phyloP scores from a whole-genome alignment of 2,888 invertebrate genomes.

The Scaptomyza caliginosa region DNA sequence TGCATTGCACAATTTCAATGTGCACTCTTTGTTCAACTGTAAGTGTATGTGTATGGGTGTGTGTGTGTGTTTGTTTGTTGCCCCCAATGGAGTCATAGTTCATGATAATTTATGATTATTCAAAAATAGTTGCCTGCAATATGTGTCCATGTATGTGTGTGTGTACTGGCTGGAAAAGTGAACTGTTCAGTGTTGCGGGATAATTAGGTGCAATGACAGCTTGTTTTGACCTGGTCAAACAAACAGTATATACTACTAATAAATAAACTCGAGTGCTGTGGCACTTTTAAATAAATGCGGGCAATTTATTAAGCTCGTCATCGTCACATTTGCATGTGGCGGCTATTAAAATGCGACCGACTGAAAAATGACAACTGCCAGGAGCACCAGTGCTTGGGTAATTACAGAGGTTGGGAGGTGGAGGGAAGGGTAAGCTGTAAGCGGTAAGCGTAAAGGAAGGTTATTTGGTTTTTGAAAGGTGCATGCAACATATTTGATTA shows the following conservation, averaged over 20 bases:
- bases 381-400: constrained; percentile 51
- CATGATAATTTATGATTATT: constrained; percentile 74
- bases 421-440: neutral
- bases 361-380: constrained; percentile 75
- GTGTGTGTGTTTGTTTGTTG: constrained; percentile 19
- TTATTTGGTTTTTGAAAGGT: constrained; percentile 46
- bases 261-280: constrained; percentile 29
- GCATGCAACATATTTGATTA: constrained; percentile 59
- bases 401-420: constrained; percentile 42
- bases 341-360: constrained; percentile 55
- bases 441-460: too few relatives aligned
- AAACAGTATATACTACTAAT: constrained; percentile 28
- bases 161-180: neutral
- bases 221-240: constrained; percentile 43
- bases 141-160: neutral
- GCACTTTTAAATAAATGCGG: constrained; percentile 58
- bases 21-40: constrained; percentile 11
- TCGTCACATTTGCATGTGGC: constrained; percentile 67
- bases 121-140: constrained; percentile 60
- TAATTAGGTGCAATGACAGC: constrained; percentile 69
- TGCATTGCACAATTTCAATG: constrained; percentile 42
- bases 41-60: neutral
- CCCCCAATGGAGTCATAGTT: constrained; percentile 62
- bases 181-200: constrained; percentile 10
- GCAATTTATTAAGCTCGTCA: constrained; percentile 68